Evolutionary conservation across 2,113 vertebrate species (phyloP).

Genomic region (Myrmecobius fasciatus): DNA sequence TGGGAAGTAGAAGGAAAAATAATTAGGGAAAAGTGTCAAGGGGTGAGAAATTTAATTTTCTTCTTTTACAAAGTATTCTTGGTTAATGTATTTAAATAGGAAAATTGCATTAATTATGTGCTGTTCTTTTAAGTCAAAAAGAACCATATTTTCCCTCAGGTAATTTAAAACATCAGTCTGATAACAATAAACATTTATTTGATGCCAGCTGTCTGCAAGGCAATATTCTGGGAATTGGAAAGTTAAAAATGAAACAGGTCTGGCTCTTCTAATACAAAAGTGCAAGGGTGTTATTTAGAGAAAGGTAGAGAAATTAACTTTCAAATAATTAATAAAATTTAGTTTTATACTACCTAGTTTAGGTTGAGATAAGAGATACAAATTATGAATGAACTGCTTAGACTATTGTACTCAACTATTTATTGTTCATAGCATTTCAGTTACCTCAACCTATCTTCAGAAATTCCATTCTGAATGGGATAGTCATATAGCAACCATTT

Average conservation of each 20-base stretch:
- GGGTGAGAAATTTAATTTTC: slow-evolving; percentile 88
- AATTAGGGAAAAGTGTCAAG: slow-evolving; percentile 95
- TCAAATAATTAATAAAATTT: background rate
- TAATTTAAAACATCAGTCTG: background rate
- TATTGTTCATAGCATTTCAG: slow-evolving; percentile 8
- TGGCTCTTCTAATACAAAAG: background rate
- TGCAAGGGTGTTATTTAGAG: background rate
- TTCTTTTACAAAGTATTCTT: slow-evolving; percentile 68
- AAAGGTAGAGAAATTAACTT: background rate
- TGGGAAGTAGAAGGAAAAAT: slow-evolving; percentile 99
- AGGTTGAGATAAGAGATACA: slow-evolving; percentile 14
- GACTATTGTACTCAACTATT: slow-evolving; percentile 6
- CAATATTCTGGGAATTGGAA: background rate
- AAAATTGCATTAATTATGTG: slow-evolving; percentile 50
- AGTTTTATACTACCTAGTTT: background rate
- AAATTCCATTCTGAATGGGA: slow-evolving; percentile 24
- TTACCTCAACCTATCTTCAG: slow-evolving; percentile 25
- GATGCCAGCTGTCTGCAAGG: background rate
- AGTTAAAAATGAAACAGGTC: background rate
- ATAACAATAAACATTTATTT: background rate
- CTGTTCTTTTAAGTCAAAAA: background rate
- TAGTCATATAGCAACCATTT: background rate
- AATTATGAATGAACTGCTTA: background rate
- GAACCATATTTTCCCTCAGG: background rate
- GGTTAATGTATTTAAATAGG: slow-evolving; percentile 43